Evolutionary conservation across 2,113 vertebrate genomes (phyloP), one percentile per base, ranked within the genome.

Genomic region (Jaculus jaculus): DNA sequence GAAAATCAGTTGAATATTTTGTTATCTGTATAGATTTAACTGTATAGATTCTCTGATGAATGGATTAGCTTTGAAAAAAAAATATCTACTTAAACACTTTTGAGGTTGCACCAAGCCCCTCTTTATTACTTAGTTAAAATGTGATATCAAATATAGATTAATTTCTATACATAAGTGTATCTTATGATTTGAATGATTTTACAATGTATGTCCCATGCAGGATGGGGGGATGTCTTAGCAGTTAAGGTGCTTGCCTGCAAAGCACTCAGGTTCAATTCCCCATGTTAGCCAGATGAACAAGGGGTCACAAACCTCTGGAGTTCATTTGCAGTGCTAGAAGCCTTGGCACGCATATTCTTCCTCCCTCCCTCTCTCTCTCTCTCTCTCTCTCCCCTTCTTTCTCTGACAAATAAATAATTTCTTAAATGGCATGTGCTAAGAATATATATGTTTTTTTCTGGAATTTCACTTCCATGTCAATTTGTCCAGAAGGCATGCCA

Each of bases 1-100:
- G 24, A 66, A 82, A 80, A 82, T 82, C 42, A 66, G 9, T 34
- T 75, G 85, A 51, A 34, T 86, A 10, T 21, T 72, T 82, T 86
- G 6, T 42, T 18, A 78, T 37, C 8, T 75, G 1, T 74, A 26
- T 58, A 47, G 15, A 74, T 93, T 87, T 78, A 58, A 72, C 86
- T 85, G 0, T 84, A 3, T n/a, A n/a, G n/a, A n/a, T n/a, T 5
- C 79, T 0, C 7, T 93, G 13, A n/a, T 77, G 0, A 32, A 39
- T 77, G 2, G 30, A 54, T 93, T 71, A 60, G 8, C 12, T 37
- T 86, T 54, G 17, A 75, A 92, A 86, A 92, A 86, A 92, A 71
- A 51, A 69, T 24, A 28, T 72, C 3, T 71, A 28, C 10, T n/a
- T 85, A 74, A 39, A 13, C 5, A 54, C 6, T 77, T 58, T 63